Percentiles rank a stretch among this genome's conserved stretches.
Evolutionary conservation across 2,113 vertebrate genomes (phyloP).

Genomic region (Aphyosemion australe): DNA sequence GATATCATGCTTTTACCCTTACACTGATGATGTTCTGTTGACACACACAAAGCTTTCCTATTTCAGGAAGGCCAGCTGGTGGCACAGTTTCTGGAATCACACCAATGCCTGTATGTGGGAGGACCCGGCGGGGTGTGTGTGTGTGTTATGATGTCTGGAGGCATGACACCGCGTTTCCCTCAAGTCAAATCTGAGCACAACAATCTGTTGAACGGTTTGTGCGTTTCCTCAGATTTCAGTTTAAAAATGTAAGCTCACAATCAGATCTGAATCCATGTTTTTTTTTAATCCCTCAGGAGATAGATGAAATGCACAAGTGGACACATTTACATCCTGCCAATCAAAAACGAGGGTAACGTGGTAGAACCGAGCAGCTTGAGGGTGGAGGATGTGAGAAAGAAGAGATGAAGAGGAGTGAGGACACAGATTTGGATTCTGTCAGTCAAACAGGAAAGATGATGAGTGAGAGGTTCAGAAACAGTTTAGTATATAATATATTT

Average conservation of each 20-base stretch:
- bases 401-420: slow-evolving; percentile 3
- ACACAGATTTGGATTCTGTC: background rate
- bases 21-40: background rate
- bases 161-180: too few relatives aligned
- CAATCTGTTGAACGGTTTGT: too few relatives aligned
- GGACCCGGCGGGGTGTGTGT: slow-evolving; percentile 26
- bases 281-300: slow-evolving; percentile 10
- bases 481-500: background rate
- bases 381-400: slow-evolving; percentile 2
- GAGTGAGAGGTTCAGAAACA: background rate
- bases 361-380: background rate
- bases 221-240: background rate
- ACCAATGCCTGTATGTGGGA: slow-evolving; percentile 52
- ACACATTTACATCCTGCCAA: slow-evolving; percentile 18
- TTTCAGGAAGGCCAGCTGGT: slow-evolving; percentile 37
- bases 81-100: slow-evolving; percentile 54
- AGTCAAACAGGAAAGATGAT: slow-evolving; percentile 1
- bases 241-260: too few relatives aligned
- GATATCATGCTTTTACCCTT: background rate
- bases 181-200: too few relatives aligned
- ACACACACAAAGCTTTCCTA: background rate
- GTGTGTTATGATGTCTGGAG: background rate
- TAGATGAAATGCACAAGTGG: slow-evolving; percentile 26
- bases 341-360: slow-evolving; percentile 1
- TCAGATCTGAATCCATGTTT: background rate